phyloP scores from a whole-genome alignment of 2,113 vertebrate genomes.

The Saccopteryx bilineata region DNA sequence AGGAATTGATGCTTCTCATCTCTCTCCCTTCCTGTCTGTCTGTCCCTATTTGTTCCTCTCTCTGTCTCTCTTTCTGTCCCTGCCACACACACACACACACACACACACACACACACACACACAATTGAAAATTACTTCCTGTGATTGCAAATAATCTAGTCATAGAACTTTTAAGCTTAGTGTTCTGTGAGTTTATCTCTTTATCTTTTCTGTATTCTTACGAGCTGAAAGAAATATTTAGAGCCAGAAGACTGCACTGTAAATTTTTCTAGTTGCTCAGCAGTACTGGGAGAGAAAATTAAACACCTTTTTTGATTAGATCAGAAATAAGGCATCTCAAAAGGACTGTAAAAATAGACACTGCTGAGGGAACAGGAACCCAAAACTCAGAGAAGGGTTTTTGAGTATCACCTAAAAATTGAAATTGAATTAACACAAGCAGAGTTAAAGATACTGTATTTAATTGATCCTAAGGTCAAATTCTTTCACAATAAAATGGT shows the following conservation, averaged over 20 bases:
- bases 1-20: too few relatives aligned
- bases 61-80: too few relatives aligned
- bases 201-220: slow-evolving; percentile 19
- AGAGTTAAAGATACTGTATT: neutral
- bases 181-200: neutral
- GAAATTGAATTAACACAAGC: neutral
- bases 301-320: neutral
- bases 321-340: neutral
- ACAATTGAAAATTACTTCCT: slow-evolving; percentile 33
- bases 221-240: neutral
- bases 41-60: too few relatives aligned
- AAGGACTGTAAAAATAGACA: neutral
- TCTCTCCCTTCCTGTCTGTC: too few relatives aligned
- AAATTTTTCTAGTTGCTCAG: slow-evolving; percentile 10
- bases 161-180: neutral
- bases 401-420: neutral
- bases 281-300: neutral
- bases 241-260: neutral
- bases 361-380: neutral
- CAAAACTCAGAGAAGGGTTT: neutral
- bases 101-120: too few relatives aligned
- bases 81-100: too few relatives aligned
- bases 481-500: neutral
- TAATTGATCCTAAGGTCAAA: neutral
- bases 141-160: neutral